Base-by-base conservation (phyloP, 2,113 vertebrate genomes). In the Ranitomeya imitator region DNA sequence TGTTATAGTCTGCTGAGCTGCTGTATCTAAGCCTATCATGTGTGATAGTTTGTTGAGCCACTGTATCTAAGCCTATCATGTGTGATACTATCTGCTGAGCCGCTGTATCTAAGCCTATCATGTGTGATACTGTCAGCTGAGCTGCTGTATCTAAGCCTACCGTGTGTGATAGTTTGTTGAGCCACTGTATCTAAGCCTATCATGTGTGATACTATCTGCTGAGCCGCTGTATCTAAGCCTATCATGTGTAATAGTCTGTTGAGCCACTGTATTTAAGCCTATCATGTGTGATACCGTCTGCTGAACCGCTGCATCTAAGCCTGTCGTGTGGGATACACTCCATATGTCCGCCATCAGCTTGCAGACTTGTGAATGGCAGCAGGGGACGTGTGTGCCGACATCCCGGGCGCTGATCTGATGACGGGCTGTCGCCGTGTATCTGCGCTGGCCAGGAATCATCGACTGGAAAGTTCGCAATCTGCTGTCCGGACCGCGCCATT, bases 401-500 rank as follows among this genome's bases (percentile, higher is more conserved):
- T 31, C 60, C 52, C 14, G 61, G 19, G 52, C 45, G 19, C 83
- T 74, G 83, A 7, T 8, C 54, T 59, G 69, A 18, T 84, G 16
- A 37, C 54, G 8, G 69, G 37, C 37, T 45, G 37, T 45, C 37
- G 37, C 37, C 13, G 10, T 19, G 54, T 65, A 55, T 74, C 69
- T 76, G 18, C 54, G 26, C 63, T 67, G 14, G 31, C 16, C 6
- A 85, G 63, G 59, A 52, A 69, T 26, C 12, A 84, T 51, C 82
- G 21, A 13, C 82, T 69, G 69, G 61, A 83, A 83, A 83, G 61
- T 65, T 11, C n/a, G 45, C 81, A 82, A 82, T 83, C 80, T 69
- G 82, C 82, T 69, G 51, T 26, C 45, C 23, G 21, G 63, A 12
- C 31, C 9, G 54, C 57, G 37, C 54, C 54, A 60, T 59, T 31